phyloP scores from a whole-genome alignment of 1,140 invertebrate species.

The Linepithema humile region DNA sequence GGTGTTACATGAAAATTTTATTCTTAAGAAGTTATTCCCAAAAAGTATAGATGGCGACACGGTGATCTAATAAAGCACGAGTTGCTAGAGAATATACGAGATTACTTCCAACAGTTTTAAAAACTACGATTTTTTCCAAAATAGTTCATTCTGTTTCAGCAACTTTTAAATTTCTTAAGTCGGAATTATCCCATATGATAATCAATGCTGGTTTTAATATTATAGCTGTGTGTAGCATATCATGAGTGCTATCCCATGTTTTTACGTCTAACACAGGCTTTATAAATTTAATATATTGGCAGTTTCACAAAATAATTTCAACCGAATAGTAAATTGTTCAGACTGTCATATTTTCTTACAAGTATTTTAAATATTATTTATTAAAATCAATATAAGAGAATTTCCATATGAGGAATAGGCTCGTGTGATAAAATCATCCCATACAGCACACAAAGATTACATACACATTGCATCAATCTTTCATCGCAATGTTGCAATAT shows the following conservation, averaged over 20 bases:
- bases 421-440: too few species aligned
- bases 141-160: neutral
- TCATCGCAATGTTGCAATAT: too few species aligned
- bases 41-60: too few species aligned
- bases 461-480: too few species aligned
- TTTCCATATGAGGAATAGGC: too few species aligned
- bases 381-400: too few species aligned
- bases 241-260: conserved; percentile 29
- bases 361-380: conserved; percentile 17
- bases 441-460: too few species aligned
- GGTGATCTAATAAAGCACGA: too few species aligned
- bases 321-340: conserved; percentile 3
- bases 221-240: conserved; percentile 12
- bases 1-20: too few species aligned
- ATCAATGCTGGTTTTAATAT: conserved; percentile 9
- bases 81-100: too few species aligned
- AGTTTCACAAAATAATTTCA: conserved; percentile 17
- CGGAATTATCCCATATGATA: neutral
- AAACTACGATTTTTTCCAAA: conserved; percentile 2
- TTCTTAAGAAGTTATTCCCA: too few species aligned
- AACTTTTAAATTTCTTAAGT: conserved; percentile 1
- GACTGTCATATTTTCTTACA: conserved; percentile 15
- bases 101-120: too few species aligned
- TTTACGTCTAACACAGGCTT: conserved; percentile 26
- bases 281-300: conserved; percentile 11